A percentile compares a stretch with the other conserved stretches of the same genome.
These are phyloP conservation scores for Ophioninae sp. DNA, from an alignment of 2,888 invertebrate genomes.

Conservation along the genomic window DNA sequence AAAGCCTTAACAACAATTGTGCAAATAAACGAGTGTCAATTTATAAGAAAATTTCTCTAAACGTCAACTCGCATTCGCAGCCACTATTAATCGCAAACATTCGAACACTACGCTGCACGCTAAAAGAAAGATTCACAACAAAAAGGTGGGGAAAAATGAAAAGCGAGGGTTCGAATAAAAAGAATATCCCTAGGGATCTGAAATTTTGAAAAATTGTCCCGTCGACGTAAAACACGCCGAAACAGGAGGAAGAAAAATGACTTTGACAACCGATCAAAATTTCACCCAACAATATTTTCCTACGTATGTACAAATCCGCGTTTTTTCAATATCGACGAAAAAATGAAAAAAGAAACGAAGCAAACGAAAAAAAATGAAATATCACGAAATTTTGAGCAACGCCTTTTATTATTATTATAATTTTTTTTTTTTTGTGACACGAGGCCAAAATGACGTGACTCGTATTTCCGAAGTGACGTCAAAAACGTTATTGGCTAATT, in stretches of 20 bases:
- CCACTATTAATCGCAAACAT: slow-evolving; percentile 51
- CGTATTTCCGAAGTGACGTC: slow-evolving; percentile 47
- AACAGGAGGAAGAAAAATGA: too few relatives aligned
- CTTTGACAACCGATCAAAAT: too few relatives aligned
- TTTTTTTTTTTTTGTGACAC: slow-evolving; percentile 58
- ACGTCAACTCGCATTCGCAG: slow-evolving; percentile 56
- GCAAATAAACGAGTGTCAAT: slow-evolving; percentile 50
- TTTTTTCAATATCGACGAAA: too few relatives aligned
- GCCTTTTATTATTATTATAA: too few relatives aligned
- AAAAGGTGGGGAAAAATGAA: background rate
- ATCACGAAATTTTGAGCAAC: too few relatives aligned
- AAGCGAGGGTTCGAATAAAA: background rate
- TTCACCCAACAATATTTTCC: too few relatives aligned
- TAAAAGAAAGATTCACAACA: background rate
- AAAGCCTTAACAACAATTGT: slow-evolving; percentile 36
- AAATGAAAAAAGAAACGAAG: slow-evolving; percentile 31
- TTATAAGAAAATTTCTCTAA: slow-evolving; percentile 12
- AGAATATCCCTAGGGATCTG: too few relatives aligned
- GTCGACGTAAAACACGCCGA: too few relatives aligned
- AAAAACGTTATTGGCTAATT: slow-evolving; percentile 5
- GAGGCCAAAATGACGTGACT: slow-evolving; percentile 51
- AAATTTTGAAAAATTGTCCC: too few relatives aligned
- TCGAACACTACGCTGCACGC: slow-evolving; percentile 18
- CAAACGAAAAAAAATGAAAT: slow-evolving; percentile 9
- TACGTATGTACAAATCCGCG: too few relatives aligned